A percentile compares a stretch with the other conserved stretches of the same genome.
These are phyloP conservation scores for Anser cygnoides DNA, from an alignment of 2,113 vertebrate species.

Conservation along the genomic window DNA sequence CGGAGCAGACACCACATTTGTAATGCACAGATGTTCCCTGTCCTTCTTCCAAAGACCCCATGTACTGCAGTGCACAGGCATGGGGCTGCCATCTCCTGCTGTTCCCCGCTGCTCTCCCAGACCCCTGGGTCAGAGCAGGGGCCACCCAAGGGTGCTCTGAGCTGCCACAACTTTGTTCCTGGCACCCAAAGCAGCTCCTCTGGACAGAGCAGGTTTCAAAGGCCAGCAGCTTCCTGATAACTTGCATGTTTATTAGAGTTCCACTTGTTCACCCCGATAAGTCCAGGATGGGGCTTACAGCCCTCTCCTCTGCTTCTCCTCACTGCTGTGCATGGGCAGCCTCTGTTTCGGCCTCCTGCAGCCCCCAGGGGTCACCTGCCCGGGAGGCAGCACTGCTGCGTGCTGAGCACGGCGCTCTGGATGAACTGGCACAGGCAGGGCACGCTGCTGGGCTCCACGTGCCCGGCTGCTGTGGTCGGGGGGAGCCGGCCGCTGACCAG, in stretches of 20 bases:
- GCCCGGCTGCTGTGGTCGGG: background rate
- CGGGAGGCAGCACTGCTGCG: background rate
- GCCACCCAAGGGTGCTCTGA: background rate
- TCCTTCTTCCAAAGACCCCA: background rate
- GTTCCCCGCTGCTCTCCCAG: accelerated
- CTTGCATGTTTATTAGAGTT: background rate
- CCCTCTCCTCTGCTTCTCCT: background rate
- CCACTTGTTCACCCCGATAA: accelerated
- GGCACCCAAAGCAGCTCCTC: background rate
- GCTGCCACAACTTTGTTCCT: background rate
- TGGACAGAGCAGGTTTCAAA: background rate
- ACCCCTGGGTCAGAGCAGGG: background rate
- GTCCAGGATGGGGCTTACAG: background rate
- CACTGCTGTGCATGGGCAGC: accelerated
- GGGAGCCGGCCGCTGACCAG: conserved; percentile 76
- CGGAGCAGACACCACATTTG: background rate
- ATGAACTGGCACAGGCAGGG: conserved; percentile 81
- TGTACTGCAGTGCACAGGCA: accelerated
- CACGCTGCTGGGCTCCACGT: conserved; percentile 20
- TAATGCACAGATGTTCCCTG: background rate
- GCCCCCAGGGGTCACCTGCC: background rate
- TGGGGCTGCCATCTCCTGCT: background rate
- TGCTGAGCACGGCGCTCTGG: conserved; percentile 26
- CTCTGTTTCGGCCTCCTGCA: background rate
- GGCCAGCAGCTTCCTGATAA: background rate